Evolutionary conservation across 2,888 invertebrate genomes (phyloP).

Genomic region (Apotomis betuletana): DNA sequence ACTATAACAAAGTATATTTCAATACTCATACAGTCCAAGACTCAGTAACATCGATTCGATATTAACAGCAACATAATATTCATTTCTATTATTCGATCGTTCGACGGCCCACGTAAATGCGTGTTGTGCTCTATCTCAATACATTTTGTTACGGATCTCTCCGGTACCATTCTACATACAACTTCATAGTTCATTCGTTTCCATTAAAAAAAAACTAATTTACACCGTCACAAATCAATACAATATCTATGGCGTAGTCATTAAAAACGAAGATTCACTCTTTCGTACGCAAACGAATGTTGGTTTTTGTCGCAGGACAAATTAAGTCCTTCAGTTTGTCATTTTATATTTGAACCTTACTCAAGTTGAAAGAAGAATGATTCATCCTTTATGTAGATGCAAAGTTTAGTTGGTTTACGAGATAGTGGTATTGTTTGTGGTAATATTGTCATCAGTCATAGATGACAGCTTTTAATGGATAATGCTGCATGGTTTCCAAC

Average conservation of each 20-base stretch:
- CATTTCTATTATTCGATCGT: constrained; percentile 65
- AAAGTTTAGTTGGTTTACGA: constrained; percentile 41
- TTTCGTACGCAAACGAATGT: constrained; percentile 6
- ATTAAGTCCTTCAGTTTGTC: background rate
- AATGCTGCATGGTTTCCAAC: constrained; percentile 54
- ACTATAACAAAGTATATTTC: background rate
- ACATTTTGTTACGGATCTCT: constrained; percentile 69
- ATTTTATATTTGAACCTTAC: constrained; percentile 47
- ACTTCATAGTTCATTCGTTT: constrained; percentile 61
- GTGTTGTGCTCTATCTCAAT: constrained; percentile 68
- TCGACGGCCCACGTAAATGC: constrained; percentile 70
- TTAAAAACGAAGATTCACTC: constrained; percentile 1
- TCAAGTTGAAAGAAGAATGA: constrained; percentile 26
- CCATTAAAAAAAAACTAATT: constrained; percentile 23
- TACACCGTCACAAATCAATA: background rate
- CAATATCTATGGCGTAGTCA: background rate
- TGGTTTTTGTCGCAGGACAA: constrained; percentile 10
- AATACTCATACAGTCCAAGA: background rate
- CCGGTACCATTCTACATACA: constrained; percentile 57
- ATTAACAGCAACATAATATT: constrained; percentile 51
- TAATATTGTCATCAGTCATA: constrained; percentile 73
- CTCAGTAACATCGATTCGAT: constrained; percentile 39
- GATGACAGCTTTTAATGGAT: constrained; percentile 73
- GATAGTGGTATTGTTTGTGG: constrained; percentile 63
- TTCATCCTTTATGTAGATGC: background rate